phyloP scores from a whole-genome alignment of 2,113 vertebrate genomes.

The Alexandromys fortis region DNA sequence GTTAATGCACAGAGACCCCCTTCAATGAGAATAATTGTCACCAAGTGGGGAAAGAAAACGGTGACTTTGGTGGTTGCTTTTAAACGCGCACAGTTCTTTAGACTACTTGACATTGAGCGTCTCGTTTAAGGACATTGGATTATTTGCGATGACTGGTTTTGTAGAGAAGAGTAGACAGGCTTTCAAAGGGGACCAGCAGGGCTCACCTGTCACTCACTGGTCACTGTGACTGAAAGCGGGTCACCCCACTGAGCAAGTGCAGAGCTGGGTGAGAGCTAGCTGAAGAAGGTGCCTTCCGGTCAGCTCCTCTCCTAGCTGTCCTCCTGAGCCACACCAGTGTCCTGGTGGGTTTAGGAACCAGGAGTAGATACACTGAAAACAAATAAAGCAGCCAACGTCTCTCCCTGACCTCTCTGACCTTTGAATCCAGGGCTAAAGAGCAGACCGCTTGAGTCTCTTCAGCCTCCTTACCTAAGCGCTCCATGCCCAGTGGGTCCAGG shows the following conservation, averaged over 20 bases:
- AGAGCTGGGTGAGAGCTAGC: rapidly evolving
- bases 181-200: background rate
- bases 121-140: background rate
- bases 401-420: rapidly evolving
- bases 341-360: background rate
- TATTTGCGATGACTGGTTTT: background rate
- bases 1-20: rapidly evolving
- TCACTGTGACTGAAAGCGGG: rapidly evolving
- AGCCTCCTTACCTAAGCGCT: rapidly evolving
- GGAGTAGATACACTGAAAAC: background rate
- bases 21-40: background rate
- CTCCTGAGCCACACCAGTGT: background rate
- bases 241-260: rapidly evolving
- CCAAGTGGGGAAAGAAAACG: background rate
- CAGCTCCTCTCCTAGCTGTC: background rate
- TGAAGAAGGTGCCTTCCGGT: rapidly evolving
- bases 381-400: background rate
- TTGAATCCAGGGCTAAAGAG: background rate
- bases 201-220: background rate
- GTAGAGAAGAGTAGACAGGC: background rate
- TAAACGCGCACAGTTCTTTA: background rate
- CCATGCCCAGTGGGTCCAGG: rapidly evolving
- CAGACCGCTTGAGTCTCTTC: rapidly evolving
- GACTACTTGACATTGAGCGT: rapidly evolving
- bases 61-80: background rate